A percentile compares a stretch with the other conserved stretches of the same genome.
Conservation (phyloP, 2,797 vertebrate species). For the Leptatherina wallacei region DNA sequence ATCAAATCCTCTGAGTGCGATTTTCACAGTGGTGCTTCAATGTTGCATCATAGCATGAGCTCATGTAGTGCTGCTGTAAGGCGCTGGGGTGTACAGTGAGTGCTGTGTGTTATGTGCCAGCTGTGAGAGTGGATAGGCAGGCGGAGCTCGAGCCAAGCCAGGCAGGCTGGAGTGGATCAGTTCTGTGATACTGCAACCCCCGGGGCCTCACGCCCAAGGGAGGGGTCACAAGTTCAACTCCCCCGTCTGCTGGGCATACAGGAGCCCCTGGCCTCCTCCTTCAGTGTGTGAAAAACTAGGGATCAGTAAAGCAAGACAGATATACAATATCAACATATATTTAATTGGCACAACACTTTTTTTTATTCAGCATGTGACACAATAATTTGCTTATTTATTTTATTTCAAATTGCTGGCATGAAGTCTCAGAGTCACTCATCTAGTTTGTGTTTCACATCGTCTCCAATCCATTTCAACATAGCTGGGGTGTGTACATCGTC, state of each 20-base stretch:
- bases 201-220: slow-evolving; percentile 74
- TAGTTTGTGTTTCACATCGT: slow-evolving; percentile 78
- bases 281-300: slow-evolving; percentile 22
- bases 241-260: slow-evolving; percentile 78
- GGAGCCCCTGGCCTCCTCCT: slow-evolving; percentile 65
- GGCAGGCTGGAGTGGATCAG: slow-evolving; percentile 80
- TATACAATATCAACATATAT: slow-evolving; percentile 14
- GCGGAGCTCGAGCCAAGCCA: slow-evolving; percentile 53
- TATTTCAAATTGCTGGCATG: slow-evolving; percentile 22
- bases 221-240: slow-evolving; percentile 84
- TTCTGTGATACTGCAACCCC: slow-evolving; percentile 76
- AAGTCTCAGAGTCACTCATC: slow-evolving; percentile 30
- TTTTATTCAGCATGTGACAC: slow-evolving; percentile 2
- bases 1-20: slow-evolving; percentile 21
- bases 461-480: slow-evolving; percentile 77
- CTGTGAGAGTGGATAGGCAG: slow-evolving; percentile 70
- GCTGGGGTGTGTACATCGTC: slow-evolving; percentile 73
- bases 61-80: slow-evolving; percentile 44
- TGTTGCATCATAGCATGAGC: slow-evolving; percentile 51
- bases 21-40: slow-evolving; percentile 21
- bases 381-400: slow-evolving; percentile 24
- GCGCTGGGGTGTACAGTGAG: slow-evolving; percentile 56
- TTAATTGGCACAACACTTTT: slow-evolving; percentile 22
- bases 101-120: slow-evolving; percentile 71
- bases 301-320: slow-evolving; percentile 4